phyloP scores from a whole-genome alignment of 2,113 vertebrate genomes.

The rat (Rattus norvegicus) region DNA sequence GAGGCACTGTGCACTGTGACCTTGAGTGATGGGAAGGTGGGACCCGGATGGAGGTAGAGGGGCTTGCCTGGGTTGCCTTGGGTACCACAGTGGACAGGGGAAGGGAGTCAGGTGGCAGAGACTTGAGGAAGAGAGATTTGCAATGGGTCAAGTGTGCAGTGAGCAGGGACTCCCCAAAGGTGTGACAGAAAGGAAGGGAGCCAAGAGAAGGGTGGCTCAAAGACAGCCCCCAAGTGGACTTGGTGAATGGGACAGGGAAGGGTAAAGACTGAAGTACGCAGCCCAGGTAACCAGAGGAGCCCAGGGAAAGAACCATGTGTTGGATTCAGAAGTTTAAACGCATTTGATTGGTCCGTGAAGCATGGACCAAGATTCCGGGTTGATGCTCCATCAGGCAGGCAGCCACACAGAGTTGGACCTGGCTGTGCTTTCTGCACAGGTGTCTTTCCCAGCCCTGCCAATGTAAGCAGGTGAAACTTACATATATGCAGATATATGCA shows the following conservation, averaged over 20 bases:
- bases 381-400: background rate
- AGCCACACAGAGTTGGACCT: background rate
- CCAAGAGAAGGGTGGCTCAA: background rate
- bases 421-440: constrained; percentile 41
- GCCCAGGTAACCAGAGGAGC: background rate
- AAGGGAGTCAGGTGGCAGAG: background rate
- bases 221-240: background rate
- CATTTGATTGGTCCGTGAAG: background rate
- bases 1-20: background rate
- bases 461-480: constrained; percentile 75
- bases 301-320: background rate
- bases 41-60: background rate
- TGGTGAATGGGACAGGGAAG: background rate
- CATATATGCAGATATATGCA: constrained; percentile 80
- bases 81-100: background rate
- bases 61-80: background rate
- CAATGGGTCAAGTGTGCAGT: background rate
- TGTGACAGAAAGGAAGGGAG: background rate
- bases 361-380: background rate
- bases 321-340: background rate
- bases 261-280: background rate
- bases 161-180: background rate
- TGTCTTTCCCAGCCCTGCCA: constrained; percentile 65
- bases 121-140: constrained; percentile 4
- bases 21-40: background rate